Evolutionary conservation across 2,113 vertebrate species (phyloP), one percentile per base, ranked within the genome.

Genomic region (Cinclus cinclus): DNA sequence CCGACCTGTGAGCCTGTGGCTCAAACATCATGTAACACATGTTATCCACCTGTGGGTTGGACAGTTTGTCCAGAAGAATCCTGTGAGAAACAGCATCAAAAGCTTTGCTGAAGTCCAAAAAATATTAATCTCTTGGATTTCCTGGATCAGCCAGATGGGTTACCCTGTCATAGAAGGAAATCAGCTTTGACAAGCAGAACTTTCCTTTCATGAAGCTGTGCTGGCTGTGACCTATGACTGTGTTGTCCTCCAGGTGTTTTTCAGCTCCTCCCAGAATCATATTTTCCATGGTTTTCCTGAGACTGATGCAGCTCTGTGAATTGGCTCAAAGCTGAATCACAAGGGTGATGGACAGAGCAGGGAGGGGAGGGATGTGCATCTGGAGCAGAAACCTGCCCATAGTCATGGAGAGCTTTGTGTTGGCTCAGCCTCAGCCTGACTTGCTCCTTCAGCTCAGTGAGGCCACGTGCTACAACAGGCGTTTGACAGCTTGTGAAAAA

Each of bases 1-100:
- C 67, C 0, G 0, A 27, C 17, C 42, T 41, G 18, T 24, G 31
- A 58, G 50, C 31, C 52, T 4, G 3, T 3, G 33, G 27, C 31
- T 44, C 27, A 58, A 6, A 10, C 31, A 37, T 13, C 16, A 5
- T 3, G 2, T 63, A 20, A 75, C 42, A 65, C 1, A 0, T 37
- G 12, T 16, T 39, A 30, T 8, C 24, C 33, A 60, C 19, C 33
- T 46, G 33, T 11, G 15, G 19, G 19, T 28, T 13, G 27, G 52
- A 60, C 16, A 24, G n/a, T 25, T n/a, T 60, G 6, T 31, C 46
- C 10, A 5, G 28, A 67, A 53, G 3, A 49, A 50, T 37, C 27
- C 44, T 58, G 31, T 39, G 46, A 60, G 33, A n/a, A 46, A 52
- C 7, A 27, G n/a, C n/a, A 60, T 12, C 53, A 41, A 53, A 67